phyloP scores from a whole-genome alignment of 2,113 vertebrate species.

The Phalacrocorax aristotelis region DNA sequence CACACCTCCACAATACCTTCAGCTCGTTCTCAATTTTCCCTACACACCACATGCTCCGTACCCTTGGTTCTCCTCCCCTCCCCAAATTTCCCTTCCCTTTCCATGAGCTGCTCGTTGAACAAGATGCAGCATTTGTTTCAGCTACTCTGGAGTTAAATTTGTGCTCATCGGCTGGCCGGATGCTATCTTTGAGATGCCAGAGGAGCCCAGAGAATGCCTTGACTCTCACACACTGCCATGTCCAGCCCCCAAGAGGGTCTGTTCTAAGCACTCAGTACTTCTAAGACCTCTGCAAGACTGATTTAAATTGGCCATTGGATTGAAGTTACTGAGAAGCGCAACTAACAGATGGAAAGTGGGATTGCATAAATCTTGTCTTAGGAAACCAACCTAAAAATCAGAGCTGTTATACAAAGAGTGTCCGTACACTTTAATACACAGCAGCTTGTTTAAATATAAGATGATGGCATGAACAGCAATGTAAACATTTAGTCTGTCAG shows the following conservation, averaged over 20 bases:
- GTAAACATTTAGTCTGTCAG: neutral
- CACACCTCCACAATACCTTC: constrained; percentile 67
- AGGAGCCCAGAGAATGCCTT: neutral
- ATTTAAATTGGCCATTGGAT: constrained; percentile 9
- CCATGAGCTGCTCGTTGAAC: neutral
- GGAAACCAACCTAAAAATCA: constrained; percentile 29
- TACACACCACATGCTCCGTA: constrained; percentile 60
- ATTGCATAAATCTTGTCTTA: constrained; percentile 45
- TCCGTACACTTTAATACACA: neutral
- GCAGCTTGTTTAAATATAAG: constrained; percentile 18
- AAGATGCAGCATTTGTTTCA: neutral
- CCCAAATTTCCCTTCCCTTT: neutral
- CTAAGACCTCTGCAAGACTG: constrained; percentile 13
- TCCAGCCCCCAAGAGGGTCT: neutral
- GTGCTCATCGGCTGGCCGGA: neutral
- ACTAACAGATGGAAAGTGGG: constrained; percentile 67
- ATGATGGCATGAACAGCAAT: neutral
- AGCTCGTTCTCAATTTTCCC: constrained; percentile 39
- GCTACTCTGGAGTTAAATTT: neutral
- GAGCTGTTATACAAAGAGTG: constrained; percentile 44
- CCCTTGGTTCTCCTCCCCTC: neutral
- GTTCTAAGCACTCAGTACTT: neutral
- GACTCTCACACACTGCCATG: neutral
- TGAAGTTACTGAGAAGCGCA: constrained; percentile 40
- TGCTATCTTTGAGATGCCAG: neutral